A percentile compares a stretch with the other conserved stretches of the same genome.
Evolutionary conservation across 2,797 vertebrate genomes (phyloP).

Genomic region (Erethizon dorsatum): DNA sequence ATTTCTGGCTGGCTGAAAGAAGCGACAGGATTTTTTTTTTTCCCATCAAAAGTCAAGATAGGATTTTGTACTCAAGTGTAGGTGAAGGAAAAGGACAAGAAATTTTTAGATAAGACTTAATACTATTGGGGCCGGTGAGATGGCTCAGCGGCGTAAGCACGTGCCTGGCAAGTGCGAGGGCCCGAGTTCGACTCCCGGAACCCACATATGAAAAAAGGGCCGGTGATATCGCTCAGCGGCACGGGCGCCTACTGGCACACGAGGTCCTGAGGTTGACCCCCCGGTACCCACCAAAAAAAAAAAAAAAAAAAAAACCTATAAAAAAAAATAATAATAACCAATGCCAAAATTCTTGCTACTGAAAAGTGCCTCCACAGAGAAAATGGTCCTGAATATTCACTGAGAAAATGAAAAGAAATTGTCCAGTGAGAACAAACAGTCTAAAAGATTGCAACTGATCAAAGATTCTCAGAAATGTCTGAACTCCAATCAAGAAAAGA

Average conservation of each 20-base stretch:
- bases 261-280: too few relatives aligned
- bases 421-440: background rate
- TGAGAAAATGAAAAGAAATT: background rate
- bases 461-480: constrained; percentile 1
- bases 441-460: background rate
- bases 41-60: background rate
- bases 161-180: too few relatives aligned
- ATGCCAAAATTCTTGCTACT: background rate
- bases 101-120: background rate
- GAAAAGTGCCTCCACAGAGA: background rate
- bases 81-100: background rate
- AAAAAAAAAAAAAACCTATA: too few relatives aligned
- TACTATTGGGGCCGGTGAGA: too few relatives aligned
- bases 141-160: too few relatives aligned
- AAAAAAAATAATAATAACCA: background rate
- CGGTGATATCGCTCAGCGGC: too few relatives aligned
- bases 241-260: too few relatives aligned
- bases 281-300: too few relatives aligned
- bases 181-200: too few relatives aligned
- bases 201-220: too few relatives aligned
- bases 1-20: background rate
- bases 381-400: background rate
- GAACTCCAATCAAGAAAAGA: background rate
- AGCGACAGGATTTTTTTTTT: background rate
- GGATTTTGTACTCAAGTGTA: background rate